Evolutionary conservation across 2,888 invertebrate genomes (phyloP).

Genomic region (Gisinianus flammeolus): DNA sequence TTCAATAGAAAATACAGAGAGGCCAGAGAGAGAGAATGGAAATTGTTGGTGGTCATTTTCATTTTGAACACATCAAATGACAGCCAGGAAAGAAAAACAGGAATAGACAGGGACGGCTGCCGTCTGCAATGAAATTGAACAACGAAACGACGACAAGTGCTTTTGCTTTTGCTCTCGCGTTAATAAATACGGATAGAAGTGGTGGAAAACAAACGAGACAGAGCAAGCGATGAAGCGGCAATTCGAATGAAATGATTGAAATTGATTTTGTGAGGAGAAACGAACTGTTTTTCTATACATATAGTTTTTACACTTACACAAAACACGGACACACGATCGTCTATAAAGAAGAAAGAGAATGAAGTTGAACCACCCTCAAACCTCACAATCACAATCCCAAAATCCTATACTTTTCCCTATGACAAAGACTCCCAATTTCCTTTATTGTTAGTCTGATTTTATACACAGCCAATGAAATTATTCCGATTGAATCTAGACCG

Average conservation of each 20-base stretch:
- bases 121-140: too few species aligned
- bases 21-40: not conserved
- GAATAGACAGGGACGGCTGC: slow-evolving; percentile 2
- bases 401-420: too few species aligned
- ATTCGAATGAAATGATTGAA: slow-evolving; percentile 45
- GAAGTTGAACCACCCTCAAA: too few species aligned
- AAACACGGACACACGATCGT: too few species aligned
- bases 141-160: not conserved
- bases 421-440: too few species aligned
- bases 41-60: slow-evolving; percentile 38
- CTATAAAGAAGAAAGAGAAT: too few species aligned
- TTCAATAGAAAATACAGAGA: not conserved
- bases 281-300: not conserved
- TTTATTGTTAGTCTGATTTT: too few species aligned
- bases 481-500: too few species aligned
- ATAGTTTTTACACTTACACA: not conserved
- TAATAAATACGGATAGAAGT: slow-evolving; percentile 23
- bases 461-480: too few species aligned
- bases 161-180: not conserved
- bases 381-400: too few species aligned
- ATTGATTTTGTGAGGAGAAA: slow-evolving; percentile 43
- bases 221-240: slow-evolving; percentile 41
- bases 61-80: not conserved
- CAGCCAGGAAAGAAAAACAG: not conserved
- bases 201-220: slow-evolving; percentile 10